Evolutionary conservation across 1,140 invertebrate species (phyloP), one percentile per base, ranked within the genome.

Genomic region (Aphis gossypii): DNA sequence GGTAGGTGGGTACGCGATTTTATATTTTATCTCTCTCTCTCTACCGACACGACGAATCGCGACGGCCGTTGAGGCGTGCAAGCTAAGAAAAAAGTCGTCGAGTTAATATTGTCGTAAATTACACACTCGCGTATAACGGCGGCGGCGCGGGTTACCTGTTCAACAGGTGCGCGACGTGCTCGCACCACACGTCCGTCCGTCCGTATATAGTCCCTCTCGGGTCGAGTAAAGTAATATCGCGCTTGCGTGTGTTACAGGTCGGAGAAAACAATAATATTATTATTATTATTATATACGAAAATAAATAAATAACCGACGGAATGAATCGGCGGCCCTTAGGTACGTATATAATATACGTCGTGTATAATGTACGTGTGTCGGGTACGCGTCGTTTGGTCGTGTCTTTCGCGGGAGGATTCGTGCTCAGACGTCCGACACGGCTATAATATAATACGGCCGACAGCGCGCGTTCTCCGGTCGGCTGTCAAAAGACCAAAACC

Each of bases 371-470:
- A 20, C 46, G 7, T 18, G 18, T 7, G 46, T 35, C 35, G 3
- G 38, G 38, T 41, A 87, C 86, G 25, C 38, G 38, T 51, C 51
- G 88, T 25, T 38, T 21, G 46, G 86, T 89, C 25, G 86, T 88
- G 46, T 35, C 86, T 88, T 51, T 88, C 20, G 86, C 86, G 46
- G 44, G 86, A 88, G 20, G 86, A 51, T 30, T 60, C 89, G 90
- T 91, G 90, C 90, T 91, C 90, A 91, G 90, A 91, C 90, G 56
- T 25, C 60, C 56, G 90, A 91, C 90, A 91, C 90, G 90, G 90
- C 41, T 76, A 91, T 91, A 91, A 91, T 44, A 46, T 91, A 48
- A 51, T 90, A 90, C 88, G 88, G 25, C 25, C 56, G 35, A 90
- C 20, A 6, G 54, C 38, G 56, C 14, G 41, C 60, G 41, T 9